Conservation (phyloP, 1,140 invertebrate species). For the Drosophila lini region DNA sequence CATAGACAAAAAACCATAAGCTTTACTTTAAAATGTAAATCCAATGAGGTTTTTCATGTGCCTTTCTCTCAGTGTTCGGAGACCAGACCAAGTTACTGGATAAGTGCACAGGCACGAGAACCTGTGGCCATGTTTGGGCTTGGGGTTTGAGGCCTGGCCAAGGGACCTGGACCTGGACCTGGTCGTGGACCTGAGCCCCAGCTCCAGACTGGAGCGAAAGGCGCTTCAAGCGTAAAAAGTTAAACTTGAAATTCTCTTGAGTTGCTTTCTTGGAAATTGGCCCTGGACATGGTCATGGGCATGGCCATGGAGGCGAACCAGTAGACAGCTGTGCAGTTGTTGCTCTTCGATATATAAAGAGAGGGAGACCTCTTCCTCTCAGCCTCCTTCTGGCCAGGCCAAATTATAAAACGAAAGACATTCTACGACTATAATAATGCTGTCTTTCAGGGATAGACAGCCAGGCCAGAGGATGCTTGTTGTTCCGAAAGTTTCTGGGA, state of each 20-base stretch:
- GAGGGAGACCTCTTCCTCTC: constrained; percentile 12
- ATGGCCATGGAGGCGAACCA: constrained; percentile 26
- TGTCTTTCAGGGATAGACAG: constrained; percentile 31
- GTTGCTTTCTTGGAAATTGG: constrained; percentile 78
- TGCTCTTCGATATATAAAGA: constrained; percentile 8
- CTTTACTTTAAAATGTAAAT: background rate
- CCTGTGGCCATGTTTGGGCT: constrained; percentile 64
- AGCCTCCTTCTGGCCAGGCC: constrained; percentile 8
- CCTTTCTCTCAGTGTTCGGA: constrained; percentile 16
- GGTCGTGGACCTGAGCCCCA: constrained; percentile 27
- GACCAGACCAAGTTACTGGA: constrained; percentile 9
- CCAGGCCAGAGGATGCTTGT: constrained; percentile 18
- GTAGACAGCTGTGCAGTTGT: constrained; percentile 21
- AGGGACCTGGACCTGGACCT: constrained; percentile 24
- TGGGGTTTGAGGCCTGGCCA: constrained; percentile 36
- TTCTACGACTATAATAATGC: constrained; percentile 64
- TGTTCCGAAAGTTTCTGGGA: constrained; percentile 33
- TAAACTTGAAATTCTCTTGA: constrained; percentile 67
- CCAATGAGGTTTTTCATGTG: background rate
- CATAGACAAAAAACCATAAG: background rate
- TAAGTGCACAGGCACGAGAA: constrained; percentile 45
- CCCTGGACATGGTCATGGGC: constrained; percentile 41
- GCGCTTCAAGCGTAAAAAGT: constrained; percentile 79
- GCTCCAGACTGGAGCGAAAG: constrained; percentile 35
- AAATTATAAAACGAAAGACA: constrained; percentile 72